Base-by-base conservation (phyloP, 2,113 vertebrate genomes). In the Ochotona princeps region DNA sequence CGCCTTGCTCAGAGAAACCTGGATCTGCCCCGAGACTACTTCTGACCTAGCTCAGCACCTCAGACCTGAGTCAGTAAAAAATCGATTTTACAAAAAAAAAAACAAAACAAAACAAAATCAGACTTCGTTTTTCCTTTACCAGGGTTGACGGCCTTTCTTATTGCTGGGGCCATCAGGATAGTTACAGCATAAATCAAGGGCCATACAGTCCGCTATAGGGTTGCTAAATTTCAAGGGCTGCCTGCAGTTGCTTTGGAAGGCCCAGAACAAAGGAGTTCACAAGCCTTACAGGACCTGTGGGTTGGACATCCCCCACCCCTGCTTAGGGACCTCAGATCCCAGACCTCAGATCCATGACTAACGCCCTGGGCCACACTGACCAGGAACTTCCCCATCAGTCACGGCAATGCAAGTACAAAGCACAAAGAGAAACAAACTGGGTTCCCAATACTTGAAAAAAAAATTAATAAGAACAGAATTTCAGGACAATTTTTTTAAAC, bases 281-380 rank as follows among this genome's bases (percentile, higher is more conserved):
- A 57, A 44, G 54, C 54, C 54, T 57, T 57, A 14, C 12, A 57
- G 14, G 54, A 44, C 54, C 54, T 5, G 17, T 5, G 54, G 54
- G 54, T 13, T 57, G 54, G 54, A 57, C 54, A 14, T 57, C 54
- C 54, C 7, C 1, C 54, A 57, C 14, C 54, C 54, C 54, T 57
- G 54, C 63, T 67, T 72, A 81, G 74, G 80, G 73, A 90, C 87
- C 61, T 65, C 17, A 12, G 20, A 49, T 65, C 79, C 60, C 83
- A 74, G 90, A 90, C 60, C 79, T 81, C 85, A 20, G 23, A 89
- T 32, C 47, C 91, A 94, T 76, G 89, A 90, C 75, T 67, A 92
- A 73, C 89, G 57, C 66, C 61, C 47, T 51, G 18, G n/a, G 38
- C 66, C 60, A 21, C 18, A 32, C 65, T 60, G 49, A 72, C 73